These are phyloP conservation scores for Forbesichthys agassizii DNA, from an alignment of 2,113 vertebrate species.

Conservation along the genomic window DNA sequence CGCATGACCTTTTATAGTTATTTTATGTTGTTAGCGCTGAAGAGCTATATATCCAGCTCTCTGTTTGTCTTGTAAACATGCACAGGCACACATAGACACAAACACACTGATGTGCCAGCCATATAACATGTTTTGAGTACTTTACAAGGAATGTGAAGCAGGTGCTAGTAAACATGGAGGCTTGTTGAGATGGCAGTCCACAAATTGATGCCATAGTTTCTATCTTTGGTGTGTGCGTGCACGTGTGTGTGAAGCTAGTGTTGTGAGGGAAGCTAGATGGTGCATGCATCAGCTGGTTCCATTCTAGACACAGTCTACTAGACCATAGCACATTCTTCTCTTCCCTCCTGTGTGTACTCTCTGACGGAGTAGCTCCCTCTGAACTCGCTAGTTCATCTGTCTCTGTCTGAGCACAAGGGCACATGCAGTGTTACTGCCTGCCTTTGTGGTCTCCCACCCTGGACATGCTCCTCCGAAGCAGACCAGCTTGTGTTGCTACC, in stretches of 20 bases:
- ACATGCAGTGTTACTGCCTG: slow-evolving; percentile 15
- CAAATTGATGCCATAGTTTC: slow-evolving; percentile 72
- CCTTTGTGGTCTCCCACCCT: slow-evolving; percentile 4
- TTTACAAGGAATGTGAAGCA: slow-evolving; percentile 53
- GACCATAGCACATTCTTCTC: slow-evolving; percentile 53
- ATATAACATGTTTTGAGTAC: slow-evolving; percentile 26
- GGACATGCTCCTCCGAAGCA: slow-evolving; percentile 29
- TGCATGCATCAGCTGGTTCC: slow-evolving; percentile 41
- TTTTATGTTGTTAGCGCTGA: background rate
- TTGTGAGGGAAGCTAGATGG: slow-evolving; percentile 49
- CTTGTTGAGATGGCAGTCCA: slow-evolving; percentile 68
- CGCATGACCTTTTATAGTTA: slow-evolving; percentile 11
- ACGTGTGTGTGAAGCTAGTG: slow-evolving; percentile 47
- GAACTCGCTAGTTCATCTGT: slow-evolving; percentile 17
- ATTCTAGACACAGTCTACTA: slow-evolving; percentile 39
- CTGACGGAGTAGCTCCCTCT: slow-evolving; percentile 49
- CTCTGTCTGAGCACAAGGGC: slow-evolving; percentile 36
- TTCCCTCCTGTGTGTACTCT: slow-evolving; percentile 18
- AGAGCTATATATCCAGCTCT: background rate
- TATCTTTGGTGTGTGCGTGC: slow-evolving; percentile 78
- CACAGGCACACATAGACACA: slow-evolving; percentile 6
- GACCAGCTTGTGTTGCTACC: slow-evolving; percentile 8
- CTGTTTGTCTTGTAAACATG: background rate
- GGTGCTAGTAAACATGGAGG: slow-evolving; percentile 87
- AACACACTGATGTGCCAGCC: slow-evolving; percentile 5